Evolutionary conservation across 1,140 invertebrate species (phyloP).

Genomic region (Coptotermes formosanus): DNA sequence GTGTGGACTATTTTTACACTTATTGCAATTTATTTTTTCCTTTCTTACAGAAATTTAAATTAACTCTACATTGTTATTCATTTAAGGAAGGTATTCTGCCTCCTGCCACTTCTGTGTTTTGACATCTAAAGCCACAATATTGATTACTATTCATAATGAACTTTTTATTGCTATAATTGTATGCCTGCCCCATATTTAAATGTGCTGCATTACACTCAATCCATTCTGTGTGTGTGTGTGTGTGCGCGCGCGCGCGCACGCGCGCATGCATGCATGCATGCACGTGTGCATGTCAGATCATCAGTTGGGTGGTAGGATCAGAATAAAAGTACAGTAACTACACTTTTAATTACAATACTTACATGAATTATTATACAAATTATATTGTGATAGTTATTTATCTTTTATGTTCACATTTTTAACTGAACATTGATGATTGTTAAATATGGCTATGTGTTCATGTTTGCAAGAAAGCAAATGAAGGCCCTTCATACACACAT

Average conservation of each 20-base stretch:
- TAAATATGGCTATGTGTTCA: not conserved
- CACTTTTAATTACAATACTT: not conserved
- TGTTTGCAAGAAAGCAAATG: too few species aligned
- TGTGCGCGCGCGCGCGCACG: not conserved
- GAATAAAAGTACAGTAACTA: not conserved
- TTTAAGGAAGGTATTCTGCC: too few species aligned
- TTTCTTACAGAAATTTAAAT: not conserved
- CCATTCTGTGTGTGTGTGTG: not conserved
- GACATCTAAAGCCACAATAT: too few species aligned
- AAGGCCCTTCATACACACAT: too few species aligned
- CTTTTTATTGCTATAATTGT: too few species aligned
- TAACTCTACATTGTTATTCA: not conserved
- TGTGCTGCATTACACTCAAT: too few species aligned
- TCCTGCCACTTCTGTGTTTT: too few species aligned
- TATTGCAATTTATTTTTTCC: not conserved
- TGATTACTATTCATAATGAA: too few species aligned
- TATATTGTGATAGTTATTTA: conserved; percentile 5
- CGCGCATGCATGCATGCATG: too few species aligned
- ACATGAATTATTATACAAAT: not conserved
- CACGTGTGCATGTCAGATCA: too few species aligned
- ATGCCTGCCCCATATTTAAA: not conserved
- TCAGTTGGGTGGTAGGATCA: not conserved
- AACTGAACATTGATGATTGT: not conserved
- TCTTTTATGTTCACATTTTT: conserved; percentile 3
- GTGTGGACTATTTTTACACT: not conserved